phyloP scores from a whole-genome alignment of 2,113 vertebrate genomes.

The Oceanites oceanicus region DNA sequence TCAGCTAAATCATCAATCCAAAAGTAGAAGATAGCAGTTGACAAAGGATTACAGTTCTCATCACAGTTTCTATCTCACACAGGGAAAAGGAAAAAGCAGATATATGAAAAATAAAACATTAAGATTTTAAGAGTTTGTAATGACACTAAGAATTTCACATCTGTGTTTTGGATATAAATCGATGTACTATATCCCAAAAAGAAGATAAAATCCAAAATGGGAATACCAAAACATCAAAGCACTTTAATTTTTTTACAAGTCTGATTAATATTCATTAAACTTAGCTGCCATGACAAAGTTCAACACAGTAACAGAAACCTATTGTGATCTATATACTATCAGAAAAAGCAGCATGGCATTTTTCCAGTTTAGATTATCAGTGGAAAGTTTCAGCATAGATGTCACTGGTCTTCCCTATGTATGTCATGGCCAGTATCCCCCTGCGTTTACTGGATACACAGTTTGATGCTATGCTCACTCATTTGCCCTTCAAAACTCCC shows the following conservation, averaged over 20 bases:
- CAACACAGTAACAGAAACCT: background rate
- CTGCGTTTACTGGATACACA: background rate
- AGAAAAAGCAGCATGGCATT: background rate
- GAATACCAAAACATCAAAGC: background rate
- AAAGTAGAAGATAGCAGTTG: background rate
- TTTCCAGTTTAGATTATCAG: background rate
- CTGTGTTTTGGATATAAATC: background rate
- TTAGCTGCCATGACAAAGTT: background rate
- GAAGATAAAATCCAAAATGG: background rate
- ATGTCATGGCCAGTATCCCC: background rate
- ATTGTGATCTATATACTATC: background rate
- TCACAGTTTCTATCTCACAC: background rate
- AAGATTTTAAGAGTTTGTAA: background rate
- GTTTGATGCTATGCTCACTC: background rate
- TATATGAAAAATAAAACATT: background rate
- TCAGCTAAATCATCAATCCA: background rate
- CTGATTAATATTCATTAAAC: background rate
- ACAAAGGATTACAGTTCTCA: background rate
- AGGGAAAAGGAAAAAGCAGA: background rate
- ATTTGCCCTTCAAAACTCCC: background rate
- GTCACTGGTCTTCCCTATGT: background rate
- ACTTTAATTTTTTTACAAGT: background rate
- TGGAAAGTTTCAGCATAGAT: background rate
- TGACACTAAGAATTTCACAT: background rate
- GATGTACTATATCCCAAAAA: background rate